phyloP scores from a whole-genome alignment of 2,113 vertebrate species.

The Eptesicus fuscus region DNA sequence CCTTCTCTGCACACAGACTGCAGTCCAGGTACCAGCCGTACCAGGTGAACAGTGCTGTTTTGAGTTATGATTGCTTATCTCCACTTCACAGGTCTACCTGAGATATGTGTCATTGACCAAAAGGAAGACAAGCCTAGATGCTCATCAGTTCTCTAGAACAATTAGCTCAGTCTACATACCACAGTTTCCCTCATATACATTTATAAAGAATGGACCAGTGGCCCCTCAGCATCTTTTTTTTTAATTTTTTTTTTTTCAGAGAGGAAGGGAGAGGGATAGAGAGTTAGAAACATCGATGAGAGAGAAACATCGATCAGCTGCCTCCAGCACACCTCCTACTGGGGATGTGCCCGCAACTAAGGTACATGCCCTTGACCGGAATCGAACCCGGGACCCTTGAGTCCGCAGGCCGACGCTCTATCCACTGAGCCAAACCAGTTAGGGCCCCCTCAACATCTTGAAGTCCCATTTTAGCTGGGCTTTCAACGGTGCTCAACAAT shows the following conservation, averaged over 20 bases:
- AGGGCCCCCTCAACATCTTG: background rate
- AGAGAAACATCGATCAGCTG: too few relatives aligned
- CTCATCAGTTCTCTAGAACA: background rate
- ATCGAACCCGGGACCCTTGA: too few relatives aligned
- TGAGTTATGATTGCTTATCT: background rate
- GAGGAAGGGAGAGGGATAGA: too few relatives aligned
- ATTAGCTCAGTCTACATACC: background rate
- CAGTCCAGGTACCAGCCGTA: background rate
- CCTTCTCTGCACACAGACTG: background rate
- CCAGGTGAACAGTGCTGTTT: background rate
- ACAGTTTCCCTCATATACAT: background rate
- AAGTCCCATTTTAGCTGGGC: background rate
- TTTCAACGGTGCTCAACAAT: fast-evolving
- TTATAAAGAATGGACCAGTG: background rate
- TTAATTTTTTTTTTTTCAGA: too few relatives aligned
- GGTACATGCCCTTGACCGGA: too few relatives aligned
- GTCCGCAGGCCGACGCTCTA: too few relatives aligned
- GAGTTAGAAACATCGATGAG: too few relatives aligned
- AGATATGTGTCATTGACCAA: background rate
- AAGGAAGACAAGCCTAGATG: background rate
- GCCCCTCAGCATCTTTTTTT: background rate
- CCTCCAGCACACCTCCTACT: too few relatives aligned
- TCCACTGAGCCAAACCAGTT: too few relatives aligned
- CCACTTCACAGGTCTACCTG: background rate
- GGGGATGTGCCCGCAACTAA: too few relatives aligned